These are phyloP conservation scores for Lapara coniferarum DNA, from an alignment of 2,888 invertebrate species.

Conservation along the genomic window DNA sequence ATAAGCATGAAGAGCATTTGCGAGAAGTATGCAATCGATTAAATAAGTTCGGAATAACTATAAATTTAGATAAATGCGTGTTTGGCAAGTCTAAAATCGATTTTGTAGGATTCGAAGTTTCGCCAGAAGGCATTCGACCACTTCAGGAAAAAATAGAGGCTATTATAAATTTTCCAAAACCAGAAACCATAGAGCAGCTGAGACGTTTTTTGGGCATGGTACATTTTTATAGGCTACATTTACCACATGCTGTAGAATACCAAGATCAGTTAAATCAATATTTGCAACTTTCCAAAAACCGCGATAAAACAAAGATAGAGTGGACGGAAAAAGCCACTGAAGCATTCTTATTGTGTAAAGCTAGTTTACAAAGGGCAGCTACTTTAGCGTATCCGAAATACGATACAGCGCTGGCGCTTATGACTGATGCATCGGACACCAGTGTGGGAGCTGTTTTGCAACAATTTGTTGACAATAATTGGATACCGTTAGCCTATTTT, in stretches of 20 bases:
- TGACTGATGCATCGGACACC: constrained; percentile 32
- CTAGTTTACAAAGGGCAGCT: constrained; percentile 30
- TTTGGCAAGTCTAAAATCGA: constrained; percentile 31
- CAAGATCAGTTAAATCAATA: constrained; percentile 28
- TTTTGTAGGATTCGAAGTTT: constrained; percentile 36
- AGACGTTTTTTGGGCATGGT: constrained; percentile 49
- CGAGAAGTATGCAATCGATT: neutral
- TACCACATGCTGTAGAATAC: constrained; percentile 40
- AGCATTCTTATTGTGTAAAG: constrained; percentile 28
- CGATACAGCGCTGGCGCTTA: constrained; percentile 27
- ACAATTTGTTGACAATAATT: constrained; percentile 27
- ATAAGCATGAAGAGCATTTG: constrained; percentile 28
- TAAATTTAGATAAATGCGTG: constrained; percentile 24
- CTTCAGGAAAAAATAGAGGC: constrained; percentile 27
- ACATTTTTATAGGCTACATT: constrained; percentile 52
- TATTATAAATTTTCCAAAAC: constrained; percentile 32
- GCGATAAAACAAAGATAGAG: constrained; percentile 22
- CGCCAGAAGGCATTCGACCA: neutral
- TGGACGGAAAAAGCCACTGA: constrained; percentile 28
- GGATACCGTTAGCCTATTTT: constrained; percentile 31
- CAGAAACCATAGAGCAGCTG: constrained; percentile 32
- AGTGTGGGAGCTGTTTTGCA: constrained; percentile 31
- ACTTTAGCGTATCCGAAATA: neutral
- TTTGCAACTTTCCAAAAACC: constrained; percentile 28
- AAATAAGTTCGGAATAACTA: neutral